These are phyloP conservation scores for Ennomos erosarius DNA, from an alignment of 2,888 invertebrate species.

Conservation along the genomic window DNA sequence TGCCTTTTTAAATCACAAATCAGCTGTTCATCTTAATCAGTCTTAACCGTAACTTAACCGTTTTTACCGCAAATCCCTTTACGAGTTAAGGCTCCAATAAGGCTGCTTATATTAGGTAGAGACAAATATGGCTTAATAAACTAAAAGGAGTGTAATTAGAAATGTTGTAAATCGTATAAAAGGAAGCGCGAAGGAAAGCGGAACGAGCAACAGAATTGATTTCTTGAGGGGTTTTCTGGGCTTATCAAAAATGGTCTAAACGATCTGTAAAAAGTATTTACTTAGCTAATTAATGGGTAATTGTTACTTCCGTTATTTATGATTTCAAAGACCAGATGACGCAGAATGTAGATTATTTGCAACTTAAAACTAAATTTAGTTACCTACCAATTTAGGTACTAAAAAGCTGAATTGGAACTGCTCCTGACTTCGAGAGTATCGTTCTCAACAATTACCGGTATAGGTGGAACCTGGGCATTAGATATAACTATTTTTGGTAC, in stretches of 20 bases:
- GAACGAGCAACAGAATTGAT: slow-evolving; percentile 26
- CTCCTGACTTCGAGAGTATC: no score
- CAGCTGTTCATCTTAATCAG: slow-evolving; percentile 22
- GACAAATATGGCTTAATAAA: slow-evolving; percentile 33
- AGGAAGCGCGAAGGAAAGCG: slow-evolving; percentile 33
- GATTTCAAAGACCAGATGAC: no score
- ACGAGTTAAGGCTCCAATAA: slow-evolving; percentile 27
- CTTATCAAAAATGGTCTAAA: not conserved
- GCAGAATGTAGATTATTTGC: no score
- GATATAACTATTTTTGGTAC: no score
- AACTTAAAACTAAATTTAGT: no score
- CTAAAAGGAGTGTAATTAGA: slow-evolving; percentile 38
- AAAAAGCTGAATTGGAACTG: no score
- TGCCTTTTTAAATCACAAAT: slow-evolving; percentile 10
- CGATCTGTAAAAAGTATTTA: no score
- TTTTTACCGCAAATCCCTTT: slow-evolving; percentile 16
- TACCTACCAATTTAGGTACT: no score
- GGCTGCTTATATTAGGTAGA: slow-evolving; percentile 36
- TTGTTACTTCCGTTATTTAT: no score
- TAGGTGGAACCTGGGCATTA: no score
- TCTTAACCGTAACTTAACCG: slow-evolving; percentile 4
- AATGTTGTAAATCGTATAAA: slow-evolving; percentile 32
- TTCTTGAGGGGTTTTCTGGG: slow-evolving; percentile 1
- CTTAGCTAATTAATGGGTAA: no score
- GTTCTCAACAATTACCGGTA: no score